Base-by-base conservation (phyloP, 92 coral and sea anemone species). In the Epizoanthus stellaris region DNA sequence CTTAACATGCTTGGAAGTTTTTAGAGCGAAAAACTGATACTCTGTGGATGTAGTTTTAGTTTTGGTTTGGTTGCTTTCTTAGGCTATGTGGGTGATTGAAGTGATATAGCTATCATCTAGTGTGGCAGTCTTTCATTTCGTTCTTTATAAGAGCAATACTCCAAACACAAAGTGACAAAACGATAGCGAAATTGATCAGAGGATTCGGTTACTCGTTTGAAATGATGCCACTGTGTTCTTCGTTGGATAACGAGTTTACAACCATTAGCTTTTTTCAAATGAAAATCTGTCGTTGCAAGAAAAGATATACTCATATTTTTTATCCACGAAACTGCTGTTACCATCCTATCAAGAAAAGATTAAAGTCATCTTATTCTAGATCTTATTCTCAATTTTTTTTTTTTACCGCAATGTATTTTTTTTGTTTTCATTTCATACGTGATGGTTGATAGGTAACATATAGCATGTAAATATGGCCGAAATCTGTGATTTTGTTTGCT, bases 181-280 rank as follows among this genome's bases (percentile, higher is more conserved):
- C 59, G 82, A 62, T 30, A 77, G 36, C 56, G 82, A 60, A 56
- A 77, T 77, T 77, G 82, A 77, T 77, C 83, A 20, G 36, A 9
- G 83, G 83, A 36, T 43, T 79, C 83, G 25, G 83, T 79, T 79
- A 64, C 83, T 63, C 16, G 71, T 63, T 62, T 79, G 59, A 79
- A 79, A 79, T 45, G 72, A 62, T 64, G 52, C 72, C 49, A 57
- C 20, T 38, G 49, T 64, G 21, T 63, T 59, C 59, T 62, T 62
- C 45, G 43, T 17, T 61, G 67, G 59, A 11, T 49, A 79, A 63
- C 56, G 9, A 42, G 3, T 43, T 79, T 79, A 36, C 70, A 79
- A 79, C 65, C 61, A 79, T 49, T 49, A 13, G 13, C 58, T 62
- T 43, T 19, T 12, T 58, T 42, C 67, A 79, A 79, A 62, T 59